Percentiles rank a stretch among this genome's conserved stretches.
Evolutionary conservation across 2,888 invertebrate genomes (phyloP).

Genomic region (Perdita meconis): DNA sequence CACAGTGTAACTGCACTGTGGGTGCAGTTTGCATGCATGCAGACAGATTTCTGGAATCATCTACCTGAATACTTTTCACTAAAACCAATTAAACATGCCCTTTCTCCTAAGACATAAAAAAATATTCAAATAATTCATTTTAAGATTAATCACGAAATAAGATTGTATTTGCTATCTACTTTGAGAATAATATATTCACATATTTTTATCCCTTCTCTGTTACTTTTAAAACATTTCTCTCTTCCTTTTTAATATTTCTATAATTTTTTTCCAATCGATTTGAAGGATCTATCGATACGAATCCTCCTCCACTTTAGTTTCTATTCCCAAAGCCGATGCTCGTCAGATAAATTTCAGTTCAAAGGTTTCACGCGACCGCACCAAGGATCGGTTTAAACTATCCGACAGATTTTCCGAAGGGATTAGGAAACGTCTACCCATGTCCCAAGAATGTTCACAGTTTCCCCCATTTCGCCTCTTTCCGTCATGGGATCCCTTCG

Average conservation of each 20-base stretch:
- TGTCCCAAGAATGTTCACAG: slow-evolving; percentile 30
- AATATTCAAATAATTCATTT: no score
- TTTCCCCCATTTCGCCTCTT: slow-evolving; percentile 47
- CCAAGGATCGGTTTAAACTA: slow-evolving; percentile 5
- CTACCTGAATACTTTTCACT: no score
- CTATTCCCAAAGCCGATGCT: background rate
- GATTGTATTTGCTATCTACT: no score
- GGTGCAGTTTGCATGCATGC: no score
- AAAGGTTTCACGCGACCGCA: background rate
- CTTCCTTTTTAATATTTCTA: no score
- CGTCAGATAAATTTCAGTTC: background rate
- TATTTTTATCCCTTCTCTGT: no score
- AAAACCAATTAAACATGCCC: no score
- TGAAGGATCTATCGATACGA: background rate
- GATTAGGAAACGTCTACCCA: slow-evolving; percentile 40
- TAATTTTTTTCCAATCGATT: background rate
- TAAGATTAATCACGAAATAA: no score
- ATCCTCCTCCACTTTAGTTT: background rate
- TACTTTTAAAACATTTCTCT: no score
- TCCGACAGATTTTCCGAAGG: slow-evolving; percentile 16
- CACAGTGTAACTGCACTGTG: background rate
- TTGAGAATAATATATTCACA: no score
- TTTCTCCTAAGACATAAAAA: no score
- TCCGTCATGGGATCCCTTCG: slow-evolving; percentile 48
- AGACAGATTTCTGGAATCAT: no score